Conservation (phyloP, 2,888 invertebrate species). For the Cacoxenus indagator region DNA sequence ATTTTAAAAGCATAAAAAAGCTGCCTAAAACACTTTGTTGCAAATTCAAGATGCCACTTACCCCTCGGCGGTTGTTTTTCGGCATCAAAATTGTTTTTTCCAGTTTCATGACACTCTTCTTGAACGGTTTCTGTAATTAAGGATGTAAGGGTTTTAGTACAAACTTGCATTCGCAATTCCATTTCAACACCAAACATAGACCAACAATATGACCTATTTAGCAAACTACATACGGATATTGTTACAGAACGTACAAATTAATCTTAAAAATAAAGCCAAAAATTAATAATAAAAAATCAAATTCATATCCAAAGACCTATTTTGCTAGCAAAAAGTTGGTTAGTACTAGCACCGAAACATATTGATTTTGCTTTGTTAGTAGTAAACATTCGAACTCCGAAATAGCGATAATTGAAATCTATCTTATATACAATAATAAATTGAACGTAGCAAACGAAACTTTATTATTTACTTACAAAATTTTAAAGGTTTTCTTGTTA, state of each 20-base stretch:
- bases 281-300: conserved; percentile 36
- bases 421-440: conserved; percentile 42
- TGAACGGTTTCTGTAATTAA: conserved; percentile 53
- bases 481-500: conserved; percentile 33
- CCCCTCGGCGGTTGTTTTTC: conserved; percentile 20
- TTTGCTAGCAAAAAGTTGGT: conserved; percentile 49
- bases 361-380: conserved; percentile 5
- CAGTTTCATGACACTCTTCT: conserved; percentile 29
- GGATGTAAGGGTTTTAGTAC: conserved; percentile 29
- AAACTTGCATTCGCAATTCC: conserved; percentile 8
- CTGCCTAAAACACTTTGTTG: not conserved
- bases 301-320: conserved; percentile 47
- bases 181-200: not conserved
- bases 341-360: conserved; percentile 38
- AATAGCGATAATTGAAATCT: conserved; percentile 45
- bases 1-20: too few species aligned
- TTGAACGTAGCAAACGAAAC: conserved; percentile 27
- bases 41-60: conserved; percentile 2
- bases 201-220: conserved; percentile 47
- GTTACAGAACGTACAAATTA: conserved; percentile 44
- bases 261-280: conserved; percentile 40
- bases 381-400: conserved; percentile 13
- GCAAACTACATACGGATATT: conserved; percentile 31
- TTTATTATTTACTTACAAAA: conserved; percentile 56
- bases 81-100: conserved; percentile 24